Conservation (phyloP, 2,113 vertebrate genomes). For the Puma concolor region DNA sequence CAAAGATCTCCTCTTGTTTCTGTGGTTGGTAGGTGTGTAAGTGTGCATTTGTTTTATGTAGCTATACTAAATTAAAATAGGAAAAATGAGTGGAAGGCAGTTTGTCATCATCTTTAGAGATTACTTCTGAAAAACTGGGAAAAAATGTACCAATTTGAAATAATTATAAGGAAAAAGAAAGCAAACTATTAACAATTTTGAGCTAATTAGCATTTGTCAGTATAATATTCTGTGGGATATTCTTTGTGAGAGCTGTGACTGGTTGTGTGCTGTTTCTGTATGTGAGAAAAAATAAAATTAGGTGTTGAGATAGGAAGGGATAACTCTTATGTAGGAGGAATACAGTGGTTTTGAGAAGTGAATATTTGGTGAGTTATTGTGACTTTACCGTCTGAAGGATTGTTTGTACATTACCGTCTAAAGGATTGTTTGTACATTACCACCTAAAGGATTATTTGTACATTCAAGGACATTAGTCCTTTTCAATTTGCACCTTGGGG, state of each 20-base stretch:
- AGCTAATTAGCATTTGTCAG: constrained; percentile 8
- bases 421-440: neutral
- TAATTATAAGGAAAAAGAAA: constrained; percentile 12
- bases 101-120: neutral
- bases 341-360: neutral
- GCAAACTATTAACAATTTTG: neutral
- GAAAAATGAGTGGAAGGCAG: neutral
- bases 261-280: neutral
- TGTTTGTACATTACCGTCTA: neutral
- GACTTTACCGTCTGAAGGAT: neutral
- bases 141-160: neutral
- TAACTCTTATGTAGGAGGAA: neutral
- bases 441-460: neutral
- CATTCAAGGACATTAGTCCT: neutral
- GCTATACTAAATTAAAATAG: constrained; percentile 11
- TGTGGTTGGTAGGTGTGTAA: neutral
- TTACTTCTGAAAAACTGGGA: neutral
- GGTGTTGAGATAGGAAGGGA: neutral
- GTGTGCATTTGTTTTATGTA: neutral
- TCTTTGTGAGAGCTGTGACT: neutral
- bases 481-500: neutral
- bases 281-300: constrained; percentile 28
- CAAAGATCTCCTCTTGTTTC: constrained; percentile 8
- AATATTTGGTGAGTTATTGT: neutral
- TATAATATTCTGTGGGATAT: neutral